Evolutionary conservation across 2,888 invertebrate species (phyloP), one percentile per base, ranked within the genome.

Genomic region (Azorinus chamasolen): DNA sequence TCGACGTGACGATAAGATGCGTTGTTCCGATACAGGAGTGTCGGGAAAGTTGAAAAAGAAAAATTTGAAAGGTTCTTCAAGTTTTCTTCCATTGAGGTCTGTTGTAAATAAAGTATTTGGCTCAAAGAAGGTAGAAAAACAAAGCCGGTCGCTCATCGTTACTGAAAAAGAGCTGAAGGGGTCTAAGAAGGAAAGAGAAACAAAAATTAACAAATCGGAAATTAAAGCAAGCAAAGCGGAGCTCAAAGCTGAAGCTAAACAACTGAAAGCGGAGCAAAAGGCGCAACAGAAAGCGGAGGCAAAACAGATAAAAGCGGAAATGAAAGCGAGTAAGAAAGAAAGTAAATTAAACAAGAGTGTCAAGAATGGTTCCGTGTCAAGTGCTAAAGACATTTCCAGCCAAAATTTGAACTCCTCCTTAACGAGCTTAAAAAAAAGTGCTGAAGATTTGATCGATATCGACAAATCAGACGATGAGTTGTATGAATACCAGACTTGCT

Each of bases 31-130:
- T 54, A 66, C 66, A 10, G 66, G 62, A 8, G 54, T 69, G 70
- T 62, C 68, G 1, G 61, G 45, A 2, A 81, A 81, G 55, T 69
- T 63, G 0, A 81, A 81, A 54, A 71, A 72, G 65, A 78, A 72
- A 24, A 62, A 64, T 12, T 78, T 75, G 46, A 65, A 55, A 32
- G 78, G 78, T 1, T 81, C 81, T 2, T 81, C 81, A n/a, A 62
- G 78, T 43, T 78, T 81, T 39, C 61, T 81, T 3, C 74, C 74
- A 8, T 58, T 74, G 14, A 74, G 63, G 37, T 75, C 68, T 37
- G 81, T 69, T 10, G 78, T 78, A 1, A 78, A 66, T 53, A 74
- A 78, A 69, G 70, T 81, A 58, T 81, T 81, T 55, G 78, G 81
- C 1, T 68, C 71, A 32, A 81, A 75, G 25, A 65, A 72, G 20